These are phyloP conservation scores for Campoletis sonorensis DNA, from an alignment of 1,140 invertebrate genomes.

Conservation along the genomic window DNA sequence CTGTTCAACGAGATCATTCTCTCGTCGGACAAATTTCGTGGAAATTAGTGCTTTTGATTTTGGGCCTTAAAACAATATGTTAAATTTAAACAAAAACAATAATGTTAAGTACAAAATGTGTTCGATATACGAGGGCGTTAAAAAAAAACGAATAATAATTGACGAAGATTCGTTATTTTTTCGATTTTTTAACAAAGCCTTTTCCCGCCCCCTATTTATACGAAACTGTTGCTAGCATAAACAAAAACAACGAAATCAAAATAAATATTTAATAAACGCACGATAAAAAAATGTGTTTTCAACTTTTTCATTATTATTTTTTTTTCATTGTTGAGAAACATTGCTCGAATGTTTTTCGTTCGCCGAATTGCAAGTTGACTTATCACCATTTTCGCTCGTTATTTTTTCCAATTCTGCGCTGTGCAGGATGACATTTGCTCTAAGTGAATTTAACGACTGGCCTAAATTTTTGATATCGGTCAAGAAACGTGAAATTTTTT, in stretches of 20 bases:
- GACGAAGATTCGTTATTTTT: conserved; percentile 23
- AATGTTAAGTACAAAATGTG: conserved; percentile 40
- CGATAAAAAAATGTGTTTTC: background rate
- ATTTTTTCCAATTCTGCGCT: conserved; percentile 35
- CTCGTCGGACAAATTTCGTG: background rate
- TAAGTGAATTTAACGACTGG: conserved; percentile 37
- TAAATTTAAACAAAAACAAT: conserved; percentile 13
- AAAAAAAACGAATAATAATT: background rate
- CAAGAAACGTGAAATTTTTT: conserved; percentile 42
- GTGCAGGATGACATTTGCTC: conserved; percentile 46
- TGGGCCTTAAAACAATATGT: background rate
- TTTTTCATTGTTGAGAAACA: background rate
- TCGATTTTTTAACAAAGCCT: conserved; percentile 15
- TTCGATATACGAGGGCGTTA: conserved; percentile 34
- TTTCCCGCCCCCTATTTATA: conserved; percentile 6
- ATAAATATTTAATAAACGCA: conserved; percentile 34
- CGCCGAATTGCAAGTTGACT: background rate
- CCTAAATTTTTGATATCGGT: conserved; percentile 43
- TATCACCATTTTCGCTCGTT: background rate
- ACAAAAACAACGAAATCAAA: conserved; percentile 27
- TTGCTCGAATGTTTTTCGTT: background rate
- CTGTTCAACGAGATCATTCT: no score
- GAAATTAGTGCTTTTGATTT: background rate
- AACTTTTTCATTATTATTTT: background rate
- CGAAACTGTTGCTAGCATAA: conserved; percentile 11